Percentiles rank a stretch among this genome's conserved stretches.
These are phyloP conservation scores for Catocala sponsa DNA, from an alignment of 2,888 invertebrate species.

Conservation along the genomic window DNA sequence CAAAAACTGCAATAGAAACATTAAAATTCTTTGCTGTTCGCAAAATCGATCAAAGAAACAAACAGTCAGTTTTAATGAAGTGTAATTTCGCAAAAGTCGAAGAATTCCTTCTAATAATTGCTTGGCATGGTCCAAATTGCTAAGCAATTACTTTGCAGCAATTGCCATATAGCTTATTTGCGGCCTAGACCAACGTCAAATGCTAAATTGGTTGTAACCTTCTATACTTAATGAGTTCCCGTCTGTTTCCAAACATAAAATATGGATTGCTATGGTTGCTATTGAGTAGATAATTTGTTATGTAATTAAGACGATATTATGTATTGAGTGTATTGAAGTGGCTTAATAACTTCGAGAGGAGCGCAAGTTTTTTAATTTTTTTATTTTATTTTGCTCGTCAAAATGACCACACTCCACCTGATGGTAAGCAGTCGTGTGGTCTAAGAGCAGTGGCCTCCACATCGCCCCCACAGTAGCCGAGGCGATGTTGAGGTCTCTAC, in stretches of 20 bases:
- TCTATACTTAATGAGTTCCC: constrained; percentile 5
- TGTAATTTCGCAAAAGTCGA: constrained; percentile 11
- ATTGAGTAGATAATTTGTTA: background rate
- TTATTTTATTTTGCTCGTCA: too few species aligned
- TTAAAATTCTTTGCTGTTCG: background rate
- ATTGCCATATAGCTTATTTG: constrained; percentile 8
- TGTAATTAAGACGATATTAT: background rate
- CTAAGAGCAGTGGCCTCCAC: too few species aligned
- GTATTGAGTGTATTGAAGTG: constrained; percentile 1
- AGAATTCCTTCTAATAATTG: constrained; percentile 16
- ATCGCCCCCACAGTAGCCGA: too few species aligned
- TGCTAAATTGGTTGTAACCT: constrained; percentile 13
- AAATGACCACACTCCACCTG: too few species aligned
- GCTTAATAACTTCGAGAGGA: background rate
- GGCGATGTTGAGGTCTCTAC: too few species aligned
- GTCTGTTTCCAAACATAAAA: background rate
- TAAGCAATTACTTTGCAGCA: constrained; percentile 13
- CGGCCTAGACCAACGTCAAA: background rate
- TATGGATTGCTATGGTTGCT: background rate
- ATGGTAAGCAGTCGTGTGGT: too few species aligned
- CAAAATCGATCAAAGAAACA: constrained; percentile 7
- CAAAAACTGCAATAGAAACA: background rate
- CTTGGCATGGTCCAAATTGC: constrained; percentile 5
- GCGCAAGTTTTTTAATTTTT: too few species aligned
- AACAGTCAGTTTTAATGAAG: constrained; percentile 10